A percentile compares a stretch with the other conserved stretches of the same genome.
These are phyloP conservation scores for Ifrita kowaldi DNA, from an alignment of 2,113 vertebrate genomes.

Conservation along the genomic window DNA sequence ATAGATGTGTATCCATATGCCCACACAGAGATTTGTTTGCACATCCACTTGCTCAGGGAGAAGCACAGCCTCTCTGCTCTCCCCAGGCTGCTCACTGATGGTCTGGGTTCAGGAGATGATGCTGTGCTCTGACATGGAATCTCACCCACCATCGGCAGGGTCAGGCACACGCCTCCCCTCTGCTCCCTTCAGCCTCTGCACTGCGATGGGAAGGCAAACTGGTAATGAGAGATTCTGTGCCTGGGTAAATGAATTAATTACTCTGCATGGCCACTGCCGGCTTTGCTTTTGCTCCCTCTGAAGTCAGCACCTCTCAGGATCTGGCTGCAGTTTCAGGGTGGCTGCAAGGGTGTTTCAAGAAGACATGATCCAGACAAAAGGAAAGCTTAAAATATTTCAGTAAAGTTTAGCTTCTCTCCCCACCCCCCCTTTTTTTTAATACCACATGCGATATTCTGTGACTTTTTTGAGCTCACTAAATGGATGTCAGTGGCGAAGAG, in stretches of 20 bases:
- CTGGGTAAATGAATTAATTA: conserved; percentile 1
- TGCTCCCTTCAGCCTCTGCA: background rate
- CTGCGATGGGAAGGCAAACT: background rate
- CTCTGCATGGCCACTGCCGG: background rate
- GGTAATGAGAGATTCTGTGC: background rate
- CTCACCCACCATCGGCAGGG: background rate
- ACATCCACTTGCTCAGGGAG: background rate
- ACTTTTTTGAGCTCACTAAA: background rate
- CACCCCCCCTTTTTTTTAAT: background rate
- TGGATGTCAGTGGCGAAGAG: background rate
- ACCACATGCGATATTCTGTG: background rate
- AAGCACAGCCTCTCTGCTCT: background rate
- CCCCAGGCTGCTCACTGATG: background rate
- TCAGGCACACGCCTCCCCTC: background rate
- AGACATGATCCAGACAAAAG: background rate
- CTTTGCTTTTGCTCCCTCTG: background rate
- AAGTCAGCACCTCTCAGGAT: background rate
- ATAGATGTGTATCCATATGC: fast-evolving
- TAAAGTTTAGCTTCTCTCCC: background rate
- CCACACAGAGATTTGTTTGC: background rate
- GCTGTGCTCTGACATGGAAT: background rate
- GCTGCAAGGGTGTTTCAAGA: background rate
- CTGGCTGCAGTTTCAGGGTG: background rate
- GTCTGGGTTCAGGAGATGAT: background rate
- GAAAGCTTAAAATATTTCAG: background rate